phyloP scores from a whole-genome alignment of 2,797 vertebrate genomes.

The Valencia hispanica region DNA sequence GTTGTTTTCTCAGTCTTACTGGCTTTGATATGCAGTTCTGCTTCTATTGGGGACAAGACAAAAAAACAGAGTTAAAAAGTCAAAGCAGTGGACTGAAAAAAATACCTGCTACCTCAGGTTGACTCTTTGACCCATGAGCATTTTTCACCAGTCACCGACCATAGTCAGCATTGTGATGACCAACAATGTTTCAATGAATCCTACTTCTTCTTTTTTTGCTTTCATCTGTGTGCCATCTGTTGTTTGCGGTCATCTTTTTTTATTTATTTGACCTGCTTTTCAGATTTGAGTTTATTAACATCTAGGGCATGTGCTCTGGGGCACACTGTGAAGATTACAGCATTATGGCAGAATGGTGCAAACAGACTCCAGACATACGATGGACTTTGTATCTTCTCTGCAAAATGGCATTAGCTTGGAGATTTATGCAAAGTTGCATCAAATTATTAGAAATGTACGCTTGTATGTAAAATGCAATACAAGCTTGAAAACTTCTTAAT shows the following conservation, averaged over 20 bases:
- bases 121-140: constrained; percentile 8
- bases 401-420: neutral
- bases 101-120: neutral
- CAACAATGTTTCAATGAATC: neutral
- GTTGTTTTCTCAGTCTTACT: constrained; percentile 36
- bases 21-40: constrained; percentile 12
- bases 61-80: neutral
- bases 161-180: neutral
- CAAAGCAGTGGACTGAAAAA: constrained; percentile 24
- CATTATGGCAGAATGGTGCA: neutral
- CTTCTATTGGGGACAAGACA: constrained; percentile 17
- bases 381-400: too few relatives aligned
- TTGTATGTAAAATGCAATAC: neutral
- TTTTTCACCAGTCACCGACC: neutral
- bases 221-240: neutral
- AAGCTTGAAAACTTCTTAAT: too few relatives aligned
- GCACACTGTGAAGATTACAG: too few relatives aligned
- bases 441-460: neutral
- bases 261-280: neutral
- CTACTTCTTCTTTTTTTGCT: neutral
- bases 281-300: neutral
- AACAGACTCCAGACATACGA: too few relatives aligned
- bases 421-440: neutral
- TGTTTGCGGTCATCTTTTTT: neutral
- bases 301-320: constrained; percentile 1